Conservation (phyloP, 1,140 invertebrate genomes). For the Dreissena rostriformis region DNA sequence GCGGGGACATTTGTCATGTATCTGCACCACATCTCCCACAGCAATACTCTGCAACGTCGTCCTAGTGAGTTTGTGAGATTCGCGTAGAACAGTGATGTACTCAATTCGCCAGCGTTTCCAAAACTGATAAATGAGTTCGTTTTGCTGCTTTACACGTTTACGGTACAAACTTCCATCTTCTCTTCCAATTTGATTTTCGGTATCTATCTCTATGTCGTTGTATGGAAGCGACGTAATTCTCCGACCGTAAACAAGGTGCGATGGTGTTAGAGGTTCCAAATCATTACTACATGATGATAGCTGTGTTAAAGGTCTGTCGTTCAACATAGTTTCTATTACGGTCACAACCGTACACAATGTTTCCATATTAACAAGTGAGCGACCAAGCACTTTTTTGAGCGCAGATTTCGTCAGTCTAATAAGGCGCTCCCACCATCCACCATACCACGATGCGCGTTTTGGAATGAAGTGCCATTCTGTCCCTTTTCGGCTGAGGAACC, state of each 20-base stretch:
- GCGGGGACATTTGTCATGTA: slow-evolving; percentile 15
- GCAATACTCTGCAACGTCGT: slow-evolving; percentile 11
- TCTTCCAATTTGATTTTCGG: neutral
- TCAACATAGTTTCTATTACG: slow-evolving; percentile 32
- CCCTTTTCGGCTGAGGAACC: slow-evolving; percentile 3
- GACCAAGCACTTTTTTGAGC: slow-evolving; percentile 20
- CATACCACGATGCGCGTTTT: slow-evolving; percentile 23
- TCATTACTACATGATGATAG: neutral
- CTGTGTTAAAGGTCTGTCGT: slow-evolving; percentile 30
- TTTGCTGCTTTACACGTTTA: no score
- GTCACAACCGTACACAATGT: slow-evolving; percentile 18
- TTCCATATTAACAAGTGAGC: slow-evolving; percentile 8
- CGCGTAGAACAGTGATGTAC: slow-evolving; percentile 7
- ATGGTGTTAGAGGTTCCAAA: slow-evolving; percentile 17
- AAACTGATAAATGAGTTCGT: no score
- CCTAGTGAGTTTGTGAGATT: slow-evolving; percentile 1
- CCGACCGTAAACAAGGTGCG: slow-evolving; percentile 23
- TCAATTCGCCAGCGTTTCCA: neutral
- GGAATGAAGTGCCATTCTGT: slow-evolving; percentile 33
- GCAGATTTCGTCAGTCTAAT: slow-evolving; percentile 13
- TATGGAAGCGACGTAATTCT: slow-evolving; percentile 10
- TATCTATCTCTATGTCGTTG: neutral
- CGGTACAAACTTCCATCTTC: no score
- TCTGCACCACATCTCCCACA: slow-evolving; percentile 30
- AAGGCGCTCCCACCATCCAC: slow-evolving; percentile 36